A percentile compares a stretch with the other conserved stretches of the same genome.
These are phyloP conservation scores for Acanthiza pusilla DNA, from an alignment of 2,797 vertebrate species.

Conservation along the genomic window DNA sequence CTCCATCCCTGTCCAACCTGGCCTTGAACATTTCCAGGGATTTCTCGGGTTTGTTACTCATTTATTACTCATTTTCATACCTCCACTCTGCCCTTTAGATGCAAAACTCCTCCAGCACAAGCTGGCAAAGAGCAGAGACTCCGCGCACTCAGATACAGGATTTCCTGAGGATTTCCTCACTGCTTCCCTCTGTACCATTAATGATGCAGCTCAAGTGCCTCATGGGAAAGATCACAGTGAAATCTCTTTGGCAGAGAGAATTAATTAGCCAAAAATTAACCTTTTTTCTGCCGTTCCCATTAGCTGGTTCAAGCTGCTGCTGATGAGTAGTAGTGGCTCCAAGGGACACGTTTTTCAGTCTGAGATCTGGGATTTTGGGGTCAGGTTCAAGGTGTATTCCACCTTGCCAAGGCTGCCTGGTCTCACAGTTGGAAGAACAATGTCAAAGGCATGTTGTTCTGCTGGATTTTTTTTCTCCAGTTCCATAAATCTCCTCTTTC, in stretches of 20 bases:
- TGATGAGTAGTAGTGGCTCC: not conserved
- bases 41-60: not conserved
- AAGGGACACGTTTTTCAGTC: rapidly evolving
- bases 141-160: not conserved
- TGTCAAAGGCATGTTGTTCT: not conserved
- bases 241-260: not conserved
- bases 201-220: not conserved
- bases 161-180: not conserved
- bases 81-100: not conserved
- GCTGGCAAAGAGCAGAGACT: not conserved
- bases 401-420: not conserved
- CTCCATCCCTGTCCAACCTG: rapidly evolving
- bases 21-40: not conserved
- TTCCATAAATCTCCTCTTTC: not conserved
- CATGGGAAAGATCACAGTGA: not conserved
- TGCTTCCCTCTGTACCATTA: not conserved
- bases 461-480: not conserved
- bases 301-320: not conserved
- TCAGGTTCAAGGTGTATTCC: not conserved
- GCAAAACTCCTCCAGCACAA: not conserved
- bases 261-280: not conserved
- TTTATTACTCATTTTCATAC: not conserved
- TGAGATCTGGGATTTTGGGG: not conserved
- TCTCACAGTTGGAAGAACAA: not conserved
- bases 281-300: not conserved